These are phyloP conservation scores for Caenorhabditis sp. DNA, from an alignment of 2,888 invertebrate species.

Conservation along the genomic window DNA sequence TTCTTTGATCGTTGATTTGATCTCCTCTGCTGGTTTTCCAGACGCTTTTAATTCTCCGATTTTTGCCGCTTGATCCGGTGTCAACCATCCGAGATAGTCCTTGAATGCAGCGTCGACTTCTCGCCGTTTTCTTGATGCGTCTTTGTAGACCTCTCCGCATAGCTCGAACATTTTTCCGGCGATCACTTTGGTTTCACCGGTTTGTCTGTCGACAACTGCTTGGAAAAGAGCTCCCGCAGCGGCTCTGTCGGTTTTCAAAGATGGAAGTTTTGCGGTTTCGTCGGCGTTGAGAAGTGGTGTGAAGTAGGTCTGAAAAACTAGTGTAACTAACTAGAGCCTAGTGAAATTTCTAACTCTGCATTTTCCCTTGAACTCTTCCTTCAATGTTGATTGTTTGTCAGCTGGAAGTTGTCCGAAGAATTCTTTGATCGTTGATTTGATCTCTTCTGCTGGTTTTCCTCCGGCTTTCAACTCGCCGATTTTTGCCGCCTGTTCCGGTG, in stretches of 20 bases:
- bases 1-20: constrained; percentile 23
- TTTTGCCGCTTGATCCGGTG: constrained; percentile 27
- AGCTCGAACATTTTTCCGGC: constrained; percentile 35
- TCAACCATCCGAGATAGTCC: constrained; percentile 35
- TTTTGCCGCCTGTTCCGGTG: constrained; percentile 39
- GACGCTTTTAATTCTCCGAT: constrained; percentile 10
- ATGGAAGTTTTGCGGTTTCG: constrained; percentile 34
- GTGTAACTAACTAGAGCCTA: not conserved
- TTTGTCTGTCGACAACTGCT: constrained; percentile 37
- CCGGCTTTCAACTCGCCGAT: constrained; percentile 23
- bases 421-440: constrained; percentile 51
- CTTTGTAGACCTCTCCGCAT: constrained; percentile 33
- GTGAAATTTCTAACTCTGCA: constrained; percentile 29
- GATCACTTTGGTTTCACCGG: constrained; percentile 23
- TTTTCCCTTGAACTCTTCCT: constrained; percentile 47
- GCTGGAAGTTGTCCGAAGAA: constrained; percentile 48
- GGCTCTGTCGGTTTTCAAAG: constrained; percentile 18
- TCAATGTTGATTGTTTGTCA: constrained; percentile 34
- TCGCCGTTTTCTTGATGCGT: constrained; percentile 18
- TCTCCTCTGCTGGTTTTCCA: constrained; percentile 7
- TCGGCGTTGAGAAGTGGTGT: constrained; percentile 29
- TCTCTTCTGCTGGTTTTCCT: constrained; percentile 46
- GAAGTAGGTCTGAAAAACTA: constrained; percentile 14
- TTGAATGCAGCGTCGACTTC: constrained; percentile 20
- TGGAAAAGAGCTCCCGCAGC: constrained; percentile 31